Evolutionary conservation across 2,113 vertebrate genomes (phyloP).

Genomic region (Hippocampus abdominalis): DNA sequence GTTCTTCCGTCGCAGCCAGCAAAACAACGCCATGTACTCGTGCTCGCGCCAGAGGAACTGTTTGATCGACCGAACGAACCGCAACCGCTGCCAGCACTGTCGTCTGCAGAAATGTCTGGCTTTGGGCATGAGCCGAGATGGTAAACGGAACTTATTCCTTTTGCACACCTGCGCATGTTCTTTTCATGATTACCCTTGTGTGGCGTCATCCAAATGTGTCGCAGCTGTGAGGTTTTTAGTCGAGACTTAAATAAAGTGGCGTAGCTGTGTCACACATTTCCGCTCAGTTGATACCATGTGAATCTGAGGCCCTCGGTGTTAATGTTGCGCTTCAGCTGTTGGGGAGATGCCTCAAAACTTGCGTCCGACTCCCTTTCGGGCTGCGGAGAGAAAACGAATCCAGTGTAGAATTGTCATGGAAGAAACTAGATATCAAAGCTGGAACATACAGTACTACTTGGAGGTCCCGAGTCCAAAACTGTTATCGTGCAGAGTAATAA

Average conservation of each 20-base stretch:
- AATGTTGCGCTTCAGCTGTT: constrained; percentile 23
- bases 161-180: background rate
- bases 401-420: constrained; percentile 8
- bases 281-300: constrained; percentile 20
- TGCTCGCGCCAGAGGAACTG: constrained; percentile 90
- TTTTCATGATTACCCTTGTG: background rate
- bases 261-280: background rate
- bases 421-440: constrained; percentile 6
- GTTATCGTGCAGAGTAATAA: no score
- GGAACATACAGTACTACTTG: constrained; percentile 18
- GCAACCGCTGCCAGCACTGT: constrained; percentile 88
- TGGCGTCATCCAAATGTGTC: background rate
- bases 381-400: constrained; percentile 15
- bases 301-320: constrained; percentile 14
- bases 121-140: constrained; percentile 88
- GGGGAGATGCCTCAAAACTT: background rate
- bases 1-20: constrained; percentile 89
- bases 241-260: background rate
- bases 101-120: constrained; percentile 83
- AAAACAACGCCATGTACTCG: constrained; percentile 91
- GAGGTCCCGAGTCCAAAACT: no score
- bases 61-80: constrained; percentile 87
- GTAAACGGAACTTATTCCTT: constrained; percentile 67
- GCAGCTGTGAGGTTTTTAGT: background rate
- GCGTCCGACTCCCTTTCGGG: background rate